Percentiles rank a stretch among this genome's conserved stretches.
Conservation (phyloP, 2,797 vertebrate species). For the Novumbra hubbsi region DNA sequence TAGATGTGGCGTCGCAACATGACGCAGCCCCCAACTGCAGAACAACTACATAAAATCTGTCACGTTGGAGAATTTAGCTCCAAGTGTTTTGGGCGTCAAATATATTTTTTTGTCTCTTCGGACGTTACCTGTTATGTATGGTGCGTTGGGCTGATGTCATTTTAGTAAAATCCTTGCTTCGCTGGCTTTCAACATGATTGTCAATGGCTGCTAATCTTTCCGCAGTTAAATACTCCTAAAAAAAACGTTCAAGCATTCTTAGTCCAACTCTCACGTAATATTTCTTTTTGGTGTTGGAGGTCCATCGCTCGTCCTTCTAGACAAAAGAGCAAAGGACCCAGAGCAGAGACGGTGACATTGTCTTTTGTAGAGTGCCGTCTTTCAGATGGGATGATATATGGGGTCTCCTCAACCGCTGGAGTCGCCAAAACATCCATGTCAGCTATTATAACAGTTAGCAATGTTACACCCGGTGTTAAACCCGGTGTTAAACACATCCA, state of each 20-base stretch:
- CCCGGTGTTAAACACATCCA: too few relatives aligned
- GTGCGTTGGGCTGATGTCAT: constrained; percentile 11
- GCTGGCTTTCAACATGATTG: constrained; percentile 12
- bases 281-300: constrained; percentile 10
- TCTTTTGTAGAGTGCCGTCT: too few relatives aligned
- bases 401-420: too few relatives aligned
- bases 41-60: constrained; percentile 1
- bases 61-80: background rate
- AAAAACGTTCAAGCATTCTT: constrained; percentile 27
- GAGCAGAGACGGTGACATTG: too few relatives aligned
- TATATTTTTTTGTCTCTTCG: constrained; percentile 5
- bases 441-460: too few relatives aligned
- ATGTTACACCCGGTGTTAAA: too few relatives aligned
- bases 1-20: background rate
- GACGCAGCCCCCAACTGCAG: background rate
- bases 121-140: background rate
- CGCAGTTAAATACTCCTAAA: constrained; percentile 3
- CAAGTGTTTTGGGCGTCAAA: background rate
- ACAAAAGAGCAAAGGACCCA: too few relatives aligned
- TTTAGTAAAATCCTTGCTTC: constrained; percentile 13
- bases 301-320: too few relatives aligned
- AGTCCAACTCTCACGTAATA: constrained; percentile 7
- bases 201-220: constrained; percentile 34
- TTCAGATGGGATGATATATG: too few relatives aligned
- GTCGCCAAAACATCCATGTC: too few relatives aligned